Percentiles rank a stretch among this genome's conserved stretches.
Evolutionary conservation across 2,888 invertebrate species (phyloP).

Genomic region (Drosophila colorata): DNA sequence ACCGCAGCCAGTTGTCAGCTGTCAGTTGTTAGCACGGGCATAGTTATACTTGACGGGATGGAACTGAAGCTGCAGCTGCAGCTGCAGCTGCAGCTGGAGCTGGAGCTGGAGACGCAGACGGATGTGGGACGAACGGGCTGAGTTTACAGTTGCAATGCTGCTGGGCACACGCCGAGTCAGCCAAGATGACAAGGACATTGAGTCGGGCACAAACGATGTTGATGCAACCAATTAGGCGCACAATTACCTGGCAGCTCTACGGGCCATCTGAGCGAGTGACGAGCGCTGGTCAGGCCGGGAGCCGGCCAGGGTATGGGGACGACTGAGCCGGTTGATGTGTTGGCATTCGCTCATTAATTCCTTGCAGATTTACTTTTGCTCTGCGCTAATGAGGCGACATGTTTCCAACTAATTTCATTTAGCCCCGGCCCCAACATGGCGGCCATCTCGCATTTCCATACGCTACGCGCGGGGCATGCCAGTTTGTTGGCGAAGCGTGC

Average conservation of each 20-base stretch:
- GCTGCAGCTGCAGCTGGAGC: too few species aligned
- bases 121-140: background rate
- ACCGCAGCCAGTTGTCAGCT: constrained; percentile 20
- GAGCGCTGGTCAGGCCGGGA: too few species aligned
- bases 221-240: constrained; percentile 71
- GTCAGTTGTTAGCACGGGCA: background rate
- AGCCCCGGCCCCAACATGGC: constrained; percentile 2
- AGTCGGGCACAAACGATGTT: constrained; percentile 41
- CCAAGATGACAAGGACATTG: constrained; percentile 26
- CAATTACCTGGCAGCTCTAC: constrained; percentile 54
- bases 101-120: background rate
- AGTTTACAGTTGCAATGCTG: constrained; percentile 3
- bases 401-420: constrained; percentile 51
- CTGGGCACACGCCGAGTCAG: constrained; percentile 5
- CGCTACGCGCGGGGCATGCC: background rate
- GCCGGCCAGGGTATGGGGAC: too few species aligned
- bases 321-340: constrained; percentile 22
- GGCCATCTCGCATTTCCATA: background rate
- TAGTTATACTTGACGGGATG: too few species aligned
- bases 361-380: constrained; percentile 55
- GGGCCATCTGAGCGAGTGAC: constrained; percentile 1
- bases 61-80: background rate
- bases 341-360: constrained; percentile 49
- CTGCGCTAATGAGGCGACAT: constrained; percentile 65
- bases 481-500: background rate